A percentile compares a stretch with the other conserved stretches of the same genome.
Evolutionary conservation across 2,113 vertebrate species (phyloP).

Genomic region (Thalassoma bifasciatum): DNA sequence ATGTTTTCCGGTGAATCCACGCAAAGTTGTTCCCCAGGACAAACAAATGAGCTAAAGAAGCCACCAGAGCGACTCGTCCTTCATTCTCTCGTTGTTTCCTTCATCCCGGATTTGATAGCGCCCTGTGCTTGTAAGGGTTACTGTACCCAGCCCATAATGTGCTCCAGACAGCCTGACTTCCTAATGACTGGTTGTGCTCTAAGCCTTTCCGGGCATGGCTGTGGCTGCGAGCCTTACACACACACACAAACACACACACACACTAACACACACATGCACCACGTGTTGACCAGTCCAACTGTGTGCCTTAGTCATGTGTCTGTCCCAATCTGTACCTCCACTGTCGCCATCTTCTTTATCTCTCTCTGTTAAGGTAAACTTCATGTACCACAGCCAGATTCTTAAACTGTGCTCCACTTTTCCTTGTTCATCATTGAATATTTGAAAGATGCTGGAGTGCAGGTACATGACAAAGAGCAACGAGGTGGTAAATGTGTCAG

Average conservation of each 20-base stretch:
- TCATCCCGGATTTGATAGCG: constrained; percentile 77
- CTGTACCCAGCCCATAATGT: constrained; percentile 84
- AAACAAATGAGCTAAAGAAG: constrained; percentile 6
- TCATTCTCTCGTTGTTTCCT: constrained; percentile 33
- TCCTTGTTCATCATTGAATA: neutral
- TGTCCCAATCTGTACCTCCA: constrained; percentile 14
- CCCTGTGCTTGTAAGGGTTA: constrained; percentile 81
- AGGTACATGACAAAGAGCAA: constrained; percentile 16
- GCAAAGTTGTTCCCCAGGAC: neutral
- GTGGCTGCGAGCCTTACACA: constrained; percentile 80
- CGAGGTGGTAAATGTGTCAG: constrained; percentile 31
- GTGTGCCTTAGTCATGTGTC: constrained; percentile 39
- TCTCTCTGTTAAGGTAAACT: constrained; percentile 26
- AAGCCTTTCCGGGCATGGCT: constrained; percentile 85
- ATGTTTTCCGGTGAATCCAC: neutral
- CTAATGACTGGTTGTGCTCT: constrained; percentile 85
- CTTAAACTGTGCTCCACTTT: neutral
- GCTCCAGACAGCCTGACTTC: constrained; percentile 85
- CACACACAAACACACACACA: constrained; percentile 67
- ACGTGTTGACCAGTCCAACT: constrained; percentile 65
- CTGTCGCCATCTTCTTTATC: constrained; percentile 13
- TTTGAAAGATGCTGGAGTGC: constrained; percentile 10
- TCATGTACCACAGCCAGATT: constrained; percentile 6
- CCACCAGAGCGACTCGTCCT: neutral
- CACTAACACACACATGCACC: constrained; percentile 57